Evolutionary conservation across 2,888 invertebrate species (phyloP).

Genomic region (Listrodromus nycthemerus): DNA sequence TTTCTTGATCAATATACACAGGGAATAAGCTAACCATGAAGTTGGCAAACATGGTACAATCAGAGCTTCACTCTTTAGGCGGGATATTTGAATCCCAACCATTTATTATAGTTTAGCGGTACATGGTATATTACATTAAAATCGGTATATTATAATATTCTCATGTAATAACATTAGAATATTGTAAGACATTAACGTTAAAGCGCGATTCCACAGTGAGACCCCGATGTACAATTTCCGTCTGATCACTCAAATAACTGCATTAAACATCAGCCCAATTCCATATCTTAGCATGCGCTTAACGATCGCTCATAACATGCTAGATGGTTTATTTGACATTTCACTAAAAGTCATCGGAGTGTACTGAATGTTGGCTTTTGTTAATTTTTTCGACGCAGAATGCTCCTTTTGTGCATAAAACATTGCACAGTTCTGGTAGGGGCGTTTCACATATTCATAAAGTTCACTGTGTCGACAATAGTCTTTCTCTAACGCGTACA

Average conservation of each 20-base stretch:
- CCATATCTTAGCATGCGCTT: neutral
- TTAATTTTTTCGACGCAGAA: neutral
- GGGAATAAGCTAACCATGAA: neutral
- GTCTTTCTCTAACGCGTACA: neutral
- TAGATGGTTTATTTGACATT: too few relatives aligned
- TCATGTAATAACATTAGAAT: too few relatives aligned
- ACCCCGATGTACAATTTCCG: neutral
- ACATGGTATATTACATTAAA: slow-evolving; percentile 1
- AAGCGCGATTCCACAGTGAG: neutral
- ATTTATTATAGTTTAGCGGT: neutral
- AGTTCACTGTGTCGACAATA: neutral
- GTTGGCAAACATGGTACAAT: neutral
- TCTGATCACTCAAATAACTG: neutral
- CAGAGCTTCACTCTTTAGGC: neutral
- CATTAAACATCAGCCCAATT: neutral
- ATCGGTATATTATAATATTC: too few relatives aligned
- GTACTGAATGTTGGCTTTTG: neutral
- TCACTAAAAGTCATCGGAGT: neutral
- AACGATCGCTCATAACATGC: neutral
- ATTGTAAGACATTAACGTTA: neutral
- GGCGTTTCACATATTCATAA: neutral
- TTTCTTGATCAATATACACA: slow-evolving; percentile 28
- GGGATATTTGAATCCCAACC: neutral
- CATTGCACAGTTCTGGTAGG: neutral
- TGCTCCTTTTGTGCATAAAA: neutral